Evolutionary conservation across 2,888 invertebrate species (phyloP), one percentile per base, ranked within the genome.

Genomic region (Zootermopsis nevadensis): DNA sequence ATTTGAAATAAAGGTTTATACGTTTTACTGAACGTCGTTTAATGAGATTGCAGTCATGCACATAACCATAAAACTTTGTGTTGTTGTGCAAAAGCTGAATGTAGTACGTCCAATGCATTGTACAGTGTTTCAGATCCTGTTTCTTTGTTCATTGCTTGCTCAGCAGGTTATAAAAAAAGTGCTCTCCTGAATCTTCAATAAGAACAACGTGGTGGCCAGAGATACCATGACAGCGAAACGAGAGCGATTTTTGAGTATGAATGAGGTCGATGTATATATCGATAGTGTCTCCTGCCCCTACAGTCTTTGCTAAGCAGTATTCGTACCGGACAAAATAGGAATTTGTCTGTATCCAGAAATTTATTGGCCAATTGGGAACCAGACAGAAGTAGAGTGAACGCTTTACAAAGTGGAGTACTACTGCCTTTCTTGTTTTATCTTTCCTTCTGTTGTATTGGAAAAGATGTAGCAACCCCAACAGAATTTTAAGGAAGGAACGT

Each of bases 311-410:
- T 38, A n/a, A 10, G 38, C 74, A 38, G 38, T 74, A 42, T 74
- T 35, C 42, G 42, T 33, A 69, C 33, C 7, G 69, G 48, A 79
- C 38, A 79, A 55, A 79, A 79, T 66, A 55, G 35, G 38, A 79
- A 79, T 79, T 79, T 33, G 30, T 79, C 66, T 60, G 60, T 35
- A 79, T 79, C 66, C 33, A 79, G 27, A 66, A 79, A 79, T 33
- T 31, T 60, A 66, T 79, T 79, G 55, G 66, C 53, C 27, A 31
- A 66, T 66, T 66, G 79, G 79, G 60, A 66, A 33, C 42, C 8
- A 33, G 72, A 19, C n/a, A 33, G 38, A 38, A 74, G 38, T 74
- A n/a, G 74, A 38, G 74, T 22, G 24, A 74, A 42, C 38, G 35
- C 1, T 38, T 33, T 38, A 38, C 38, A 33, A 74, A 74, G 38